These are phyloP conservation scores for Ammodytes marinus DNA, from an alignment of 2,113 vertebrate genomes.

Conservation along the genomic window DNA sequence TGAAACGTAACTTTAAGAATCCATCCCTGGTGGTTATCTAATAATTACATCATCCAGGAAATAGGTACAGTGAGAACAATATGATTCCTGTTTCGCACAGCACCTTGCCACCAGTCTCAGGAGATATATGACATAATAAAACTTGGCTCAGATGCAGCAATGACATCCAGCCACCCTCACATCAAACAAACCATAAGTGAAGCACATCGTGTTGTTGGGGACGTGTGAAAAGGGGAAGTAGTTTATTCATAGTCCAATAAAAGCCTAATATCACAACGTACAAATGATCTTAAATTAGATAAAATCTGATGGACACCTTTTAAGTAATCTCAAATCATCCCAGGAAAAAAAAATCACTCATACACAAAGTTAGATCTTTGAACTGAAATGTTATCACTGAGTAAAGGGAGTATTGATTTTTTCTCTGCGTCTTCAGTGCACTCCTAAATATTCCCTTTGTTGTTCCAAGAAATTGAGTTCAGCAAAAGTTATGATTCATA, in stretches of 20 bases:
- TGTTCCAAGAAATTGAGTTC: not conserved
- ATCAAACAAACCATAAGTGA: slow-evolving; percentile 50
- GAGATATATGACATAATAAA: slow-evolving; percentile 49
- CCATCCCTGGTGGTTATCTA: not conserved
- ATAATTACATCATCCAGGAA: not conserved
- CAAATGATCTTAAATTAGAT: not conserved
- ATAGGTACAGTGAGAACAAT: slow-evolving; percentile 25
- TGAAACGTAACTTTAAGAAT: not conserved
- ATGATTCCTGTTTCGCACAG: slow-evolving; percentile 25
- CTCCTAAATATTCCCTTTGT: not conserved
- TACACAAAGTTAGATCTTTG: not conserved
- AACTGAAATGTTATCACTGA: not conserved
- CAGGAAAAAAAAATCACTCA: not conserved
- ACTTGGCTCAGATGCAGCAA: slow-evolving; percentile 2
- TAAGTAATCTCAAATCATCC: not conserved
- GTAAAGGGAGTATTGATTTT: not conserved
- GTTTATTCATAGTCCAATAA: not conserved
- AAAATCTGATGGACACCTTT: not conserved
- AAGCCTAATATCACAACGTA: not conserved
- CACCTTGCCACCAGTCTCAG: slow-evolving; percentile 1
- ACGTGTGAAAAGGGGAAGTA: slow-evolving; percentile 12
- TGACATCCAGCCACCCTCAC: slow-evolving; percentile 51
- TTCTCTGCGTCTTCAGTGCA: not conserved
- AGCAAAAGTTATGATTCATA: slow-evolving; percentile 27
- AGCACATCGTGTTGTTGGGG: slow-evolving; percentile 5